phyloP scores from a whole-genome alignment of 2,113 vertebrate genomes.

The Cinclus cinclus region DNA sequence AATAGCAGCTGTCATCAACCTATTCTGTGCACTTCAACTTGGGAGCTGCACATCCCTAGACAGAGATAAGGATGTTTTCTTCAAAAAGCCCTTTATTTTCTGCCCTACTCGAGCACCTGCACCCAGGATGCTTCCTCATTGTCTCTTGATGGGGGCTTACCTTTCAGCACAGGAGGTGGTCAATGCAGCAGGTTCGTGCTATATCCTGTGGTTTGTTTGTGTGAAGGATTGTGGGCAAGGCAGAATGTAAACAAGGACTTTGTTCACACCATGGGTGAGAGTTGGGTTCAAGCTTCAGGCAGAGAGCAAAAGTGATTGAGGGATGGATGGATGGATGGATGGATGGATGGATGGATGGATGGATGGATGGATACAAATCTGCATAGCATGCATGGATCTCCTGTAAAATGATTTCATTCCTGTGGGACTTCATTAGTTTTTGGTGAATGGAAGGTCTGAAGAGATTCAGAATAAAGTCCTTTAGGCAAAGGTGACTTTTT shows the following conservation, averaged over 20 bases:
- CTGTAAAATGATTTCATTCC: not conserved
- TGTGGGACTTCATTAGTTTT: not conserved
- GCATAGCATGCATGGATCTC: not conserved
- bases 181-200: not conserved
- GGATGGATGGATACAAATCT: not conserved
- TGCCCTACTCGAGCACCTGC: accelerated
- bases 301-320: not conserved
- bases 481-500: not conserved
- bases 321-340: not conserved
- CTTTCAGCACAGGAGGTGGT: not conserved
- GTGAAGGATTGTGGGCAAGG: not conserved
- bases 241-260: not conserved
- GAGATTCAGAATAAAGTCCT: not conserved
- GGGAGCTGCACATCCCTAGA: not conserved
- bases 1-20: not conserved
- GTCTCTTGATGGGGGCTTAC: not conserved
- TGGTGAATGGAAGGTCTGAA: not conserved
- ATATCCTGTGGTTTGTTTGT: not conserved
- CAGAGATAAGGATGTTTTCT: not conserved
- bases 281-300: not conserved
- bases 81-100: not conserved
- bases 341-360: not conserved
- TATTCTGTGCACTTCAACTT: not conserved
- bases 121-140: not conserved
- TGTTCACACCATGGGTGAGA: not conserved